phyloP scores from a whole-genome alignment of 2,888 invertebrate genomes.

The Tachina fera region DNA sequence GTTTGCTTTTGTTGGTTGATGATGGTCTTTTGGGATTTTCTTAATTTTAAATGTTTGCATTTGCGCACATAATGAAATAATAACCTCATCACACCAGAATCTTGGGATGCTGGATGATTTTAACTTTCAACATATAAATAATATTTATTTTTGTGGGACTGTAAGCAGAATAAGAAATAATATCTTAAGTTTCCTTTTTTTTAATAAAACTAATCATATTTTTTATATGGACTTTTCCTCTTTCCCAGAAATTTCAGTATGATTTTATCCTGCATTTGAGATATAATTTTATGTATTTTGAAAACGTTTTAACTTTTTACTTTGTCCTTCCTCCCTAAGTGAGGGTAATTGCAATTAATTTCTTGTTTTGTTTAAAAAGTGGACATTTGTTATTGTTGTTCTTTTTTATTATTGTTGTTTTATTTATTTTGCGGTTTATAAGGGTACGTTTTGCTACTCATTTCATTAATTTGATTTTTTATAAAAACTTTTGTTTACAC shows the following conservation, averaged over 20 bases:
- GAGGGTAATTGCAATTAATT: conserved; percentile 75
- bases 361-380: conserved; percentile 72
- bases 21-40: conserved; percentile 78
- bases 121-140: conserved; percentile 6
- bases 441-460: conserved; percentile 55
- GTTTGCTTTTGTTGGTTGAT: conserved; percentile 40
- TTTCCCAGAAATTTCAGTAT: not conserved
- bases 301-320: conserved; percentile 45
- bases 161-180: conserved; percentile 31
- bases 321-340: conserved; percentile 64
- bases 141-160: conserved; percentile 38
- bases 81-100: conserved; percentile 42
- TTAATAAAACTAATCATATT: conserved; percentile 50
- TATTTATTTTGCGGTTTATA: conserved; percentile 69
- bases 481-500: conserved; percentile 62
- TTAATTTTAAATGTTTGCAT: conserved; percentile 81
- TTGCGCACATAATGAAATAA: conserved; percentile 73
- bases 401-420: conserved; percentile 61
- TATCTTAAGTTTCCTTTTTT: conserved; percentile 18
- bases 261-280: not conserved
- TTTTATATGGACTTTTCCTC: conserved; percentile 1
- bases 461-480: conserved; percentile 68
- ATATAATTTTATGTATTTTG: not conserved
- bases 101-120: conserved; percentile 34
- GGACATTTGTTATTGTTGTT: conserved; percentile 74